Conservation (phyloP, 2,797 vertebrate genomes). For the Calcarius lapponicus region DNA sequence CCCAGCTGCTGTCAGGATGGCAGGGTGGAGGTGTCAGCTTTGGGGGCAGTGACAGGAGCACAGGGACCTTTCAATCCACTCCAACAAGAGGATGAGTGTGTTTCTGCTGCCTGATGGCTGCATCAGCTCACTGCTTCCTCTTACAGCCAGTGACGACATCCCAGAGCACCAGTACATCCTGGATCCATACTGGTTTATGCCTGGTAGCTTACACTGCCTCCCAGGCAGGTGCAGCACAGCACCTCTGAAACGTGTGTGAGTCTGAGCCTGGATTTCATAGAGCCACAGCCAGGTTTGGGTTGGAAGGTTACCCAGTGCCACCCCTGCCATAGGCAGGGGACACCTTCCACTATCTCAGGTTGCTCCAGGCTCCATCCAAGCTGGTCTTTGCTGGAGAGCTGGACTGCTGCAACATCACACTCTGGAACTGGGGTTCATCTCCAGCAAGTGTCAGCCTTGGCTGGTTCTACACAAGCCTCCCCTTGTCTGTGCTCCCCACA, state of each 20-base stretch:
- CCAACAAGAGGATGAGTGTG: not conserved
- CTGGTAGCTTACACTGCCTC: not conserved
- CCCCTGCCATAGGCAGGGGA: not conserved
- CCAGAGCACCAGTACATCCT: not conserved
- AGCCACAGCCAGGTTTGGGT: not conserved
- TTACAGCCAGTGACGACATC: not conserved
- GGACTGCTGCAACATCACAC: not conserved
- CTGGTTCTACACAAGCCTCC: not conserved
- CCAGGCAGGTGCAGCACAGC: not conserved
- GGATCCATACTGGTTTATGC: not conserved
- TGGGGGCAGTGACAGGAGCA: not conserved
- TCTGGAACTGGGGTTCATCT: not conserved
- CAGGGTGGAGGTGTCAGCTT: not conserved
- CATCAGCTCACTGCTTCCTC: not conserved
- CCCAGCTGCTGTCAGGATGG: not conserved
- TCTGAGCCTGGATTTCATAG: not conserved
- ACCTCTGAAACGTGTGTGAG: fast-evolving
- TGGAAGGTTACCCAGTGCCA: not conserved
- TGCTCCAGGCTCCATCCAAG: not conserved
- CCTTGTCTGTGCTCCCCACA: not conserved
- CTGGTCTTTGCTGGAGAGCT: fast-evolving
- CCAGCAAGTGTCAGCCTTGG: not conserved
- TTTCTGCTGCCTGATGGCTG: not conserved
- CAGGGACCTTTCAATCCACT: not conserved
- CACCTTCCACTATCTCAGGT: not conserved